phyloP scores from a whole-genome alignment of 2,113 vertebrate species.

The Nyctibius bracteatus region DNA sequence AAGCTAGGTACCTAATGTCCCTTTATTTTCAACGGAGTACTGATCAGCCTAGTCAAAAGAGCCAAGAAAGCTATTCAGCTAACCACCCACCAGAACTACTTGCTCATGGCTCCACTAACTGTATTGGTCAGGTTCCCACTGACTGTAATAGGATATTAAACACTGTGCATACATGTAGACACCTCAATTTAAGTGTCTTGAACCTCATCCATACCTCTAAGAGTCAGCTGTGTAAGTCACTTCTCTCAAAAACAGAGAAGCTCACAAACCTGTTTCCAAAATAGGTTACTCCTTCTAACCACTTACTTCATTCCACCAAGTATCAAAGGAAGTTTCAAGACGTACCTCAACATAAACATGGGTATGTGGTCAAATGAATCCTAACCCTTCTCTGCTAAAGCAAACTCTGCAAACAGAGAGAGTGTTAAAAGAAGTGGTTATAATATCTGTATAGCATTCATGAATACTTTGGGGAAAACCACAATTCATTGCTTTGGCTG shows the following conservation, averaged over 20 bases:
- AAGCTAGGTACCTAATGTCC: background rate
- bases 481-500: background rate
- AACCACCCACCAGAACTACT: background rate
- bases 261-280: background rate
- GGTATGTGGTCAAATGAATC: background rate
- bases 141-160: background rate
- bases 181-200: background rate
- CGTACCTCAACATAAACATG: background rate
- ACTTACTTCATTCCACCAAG: background rate
- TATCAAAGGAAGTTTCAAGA: background rate
- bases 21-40: background rate
- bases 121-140: background rate
- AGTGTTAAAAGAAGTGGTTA: background rate
- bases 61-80: background rate
- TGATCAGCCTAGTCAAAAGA: background rate
- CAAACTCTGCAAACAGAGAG: background rate
- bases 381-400: background rate
- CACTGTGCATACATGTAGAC: background rate
- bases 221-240: background rate
- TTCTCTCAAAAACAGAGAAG: background rate
- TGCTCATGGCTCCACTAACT: background rate
- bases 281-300: background rate
- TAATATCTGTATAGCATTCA: background rate
- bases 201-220: background rate
- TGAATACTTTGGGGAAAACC: background rate